Conservation (phyloP, 2,888 invertebrate genomes). For the Nymphalis c-album region DNA sequence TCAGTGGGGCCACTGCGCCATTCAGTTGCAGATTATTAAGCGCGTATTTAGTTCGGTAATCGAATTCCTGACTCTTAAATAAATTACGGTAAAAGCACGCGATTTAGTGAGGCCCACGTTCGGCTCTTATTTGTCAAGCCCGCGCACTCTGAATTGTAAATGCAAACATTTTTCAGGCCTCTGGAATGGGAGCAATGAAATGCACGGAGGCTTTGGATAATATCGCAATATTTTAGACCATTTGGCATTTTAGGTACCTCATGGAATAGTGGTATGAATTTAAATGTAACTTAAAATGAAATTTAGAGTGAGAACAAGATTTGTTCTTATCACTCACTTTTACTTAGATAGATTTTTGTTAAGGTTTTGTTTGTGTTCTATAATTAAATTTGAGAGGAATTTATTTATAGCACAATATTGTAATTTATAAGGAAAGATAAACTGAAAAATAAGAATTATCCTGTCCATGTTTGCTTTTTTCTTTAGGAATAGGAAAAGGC, state of each 20-base stretch:
- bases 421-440: too few species aligned
- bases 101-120: constrained; percentile 31
- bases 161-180: constrained; percentile 35
- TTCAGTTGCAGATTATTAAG: not conserved
- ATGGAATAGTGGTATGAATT: not conserved
- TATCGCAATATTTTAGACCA: constrained; percentile 22
- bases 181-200: constrained; percentile 16
- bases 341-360: too few species aligned
- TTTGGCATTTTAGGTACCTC: not conserved
- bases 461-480: too few species aligned
- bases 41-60: constrained; percentile 12
- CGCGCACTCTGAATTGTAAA: constrained; percentile 33
- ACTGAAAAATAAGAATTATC: too few species aligned
- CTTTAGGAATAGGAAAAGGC: too few species aligned
- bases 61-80: constrained; percentile 25
- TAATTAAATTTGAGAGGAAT: too few species aligned
- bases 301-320: too few species aligned
- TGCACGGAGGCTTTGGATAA: constrained; percentile 21
- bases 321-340: too few species aligned
- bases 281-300: not conserved
- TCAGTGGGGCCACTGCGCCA: not conserved
- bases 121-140: constrained; percentile 35
- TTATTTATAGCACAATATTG: too few species aligned
- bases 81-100: constrained; percentile 24
- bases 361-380: too few species aligned